Percentiles rank a stretch among this genome's conserved stretches.
Conservation (phyloP, 2,113 vertebrate species). For the Seriola dumerili region DNA sequence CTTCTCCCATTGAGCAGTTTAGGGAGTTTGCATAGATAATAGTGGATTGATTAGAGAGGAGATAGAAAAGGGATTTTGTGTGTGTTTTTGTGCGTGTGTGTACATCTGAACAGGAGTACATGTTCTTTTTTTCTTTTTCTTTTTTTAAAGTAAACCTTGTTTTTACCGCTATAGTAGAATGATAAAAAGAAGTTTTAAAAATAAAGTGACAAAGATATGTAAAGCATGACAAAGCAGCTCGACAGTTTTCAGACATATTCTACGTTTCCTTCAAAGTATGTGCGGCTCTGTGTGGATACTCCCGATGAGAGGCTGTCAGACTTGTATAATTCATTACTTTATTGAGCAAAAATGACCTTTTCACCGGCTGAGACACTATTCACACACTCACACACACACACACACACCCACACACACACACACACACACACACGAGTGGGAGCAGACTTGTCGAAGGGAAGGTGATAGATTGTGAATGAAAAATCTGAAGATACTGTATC, state of each 20-base stretch:
- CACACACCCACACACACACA: too few relatives aligned
- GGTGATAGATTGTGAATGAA: neutral
- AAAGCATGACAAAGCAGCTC: neutral
- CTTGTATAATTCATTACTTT: neutral
- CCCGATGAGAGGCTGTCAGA: neutral
- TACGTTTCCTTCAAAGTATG: neutral
- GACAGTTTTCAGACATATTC: too few relatives aligned
- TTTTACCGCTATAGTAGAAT: neutral
- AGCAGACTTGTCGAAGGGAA: too few relatives aligned
- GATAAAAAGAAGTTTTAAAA: neutral
- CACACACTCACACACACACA: too few relatives aligned
- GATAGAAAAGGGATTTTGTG: constrained; percentile 23
- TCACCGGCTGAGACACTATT: too few relatives aligned
- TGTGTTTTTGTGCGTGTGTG: constrained; percentile 32
- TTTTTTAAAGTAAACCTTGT: neutral
- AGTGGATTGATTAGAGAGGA: constrained; percentile 53
- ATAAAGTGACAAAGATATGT: neutral
- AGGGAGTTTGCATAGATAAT: constrained; percentile 58
- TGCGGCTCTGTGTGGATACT: neutral
- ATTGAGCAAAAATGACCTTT: too few relatives aligned
- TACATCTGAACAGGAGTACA: neutral
- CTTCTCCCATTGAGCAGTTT: constrained; percentile 61
- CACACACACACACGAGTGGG: too few relatives aligned
- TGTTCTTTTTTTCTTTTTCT: neutral
- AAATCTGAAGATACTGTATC: too few relatives aligned